Evolutionary conservation across 2,888 invertebrate genomes (phyloP).

Genomic region (Cyclophora punctaria): DNA sequence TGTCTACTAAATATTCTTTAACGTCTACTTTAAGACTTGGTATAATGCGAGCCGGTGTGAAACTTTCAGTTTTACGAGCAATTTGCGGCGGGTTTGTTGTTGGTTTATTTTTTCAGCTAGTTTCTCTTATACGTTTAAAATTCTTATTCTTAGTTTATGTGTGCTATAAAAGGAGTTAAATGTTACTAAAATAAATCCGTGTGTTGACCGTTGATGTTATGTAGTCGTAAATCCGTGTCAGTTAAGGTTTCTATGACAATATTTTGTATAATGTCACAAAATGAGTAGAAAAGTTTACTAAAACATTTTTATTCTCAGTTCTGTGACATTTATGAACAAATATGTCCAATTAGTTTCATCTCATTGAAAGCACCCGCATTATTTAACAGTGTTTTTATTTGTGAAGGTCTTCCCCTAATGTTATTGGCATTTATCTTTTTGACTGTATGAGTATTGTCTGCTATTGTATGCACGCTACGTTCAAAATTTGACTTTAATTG

Average conservation of each 20-base stretch:
- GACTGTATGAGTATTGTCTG: no score
- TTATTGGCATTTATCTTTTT: conserved; percentile 1
- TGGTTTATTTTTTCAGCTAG: conserved; percentile 5
- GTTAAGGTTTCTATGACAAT: not conserved
- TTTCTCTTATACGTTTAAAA: conserved; percentile 6
- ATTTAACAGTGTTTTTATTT: conserved; percentile 20
- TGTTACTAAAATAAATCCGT: not conserved
- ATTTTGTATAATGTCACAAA: conserved; percentile 8
- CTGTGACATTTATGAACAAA: conserved; percentile 12
- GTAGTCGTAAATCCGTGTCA: conserved; percentile 15
- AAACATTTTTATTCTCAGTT: not conserved
- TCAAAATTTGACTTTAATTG: no score
- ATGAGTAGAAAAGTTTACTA: not conserved
- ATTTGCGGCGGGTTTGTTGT: conserved; percentile 27
- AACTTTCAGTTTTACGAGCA: conserved; percentile 28
- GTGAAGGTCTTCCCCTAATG: conserved; percentile 30
- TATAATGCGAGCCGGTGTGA: conserved; percentile 28
- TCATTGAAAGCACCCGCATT: conserved; percentile 27
- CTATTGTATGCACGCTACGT: no score
- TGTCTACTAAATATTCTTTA: conserved; percentile 16
- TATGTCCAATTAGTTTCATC: conserved; percentile 7
- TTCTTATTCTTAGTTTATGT: conserved; percentile 6
- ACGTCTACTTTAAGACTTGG: conserved; percentile 23
- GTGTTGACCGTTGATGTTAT: not conserved
- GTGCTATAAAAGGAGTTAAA: not conserved